phyloP scores from a whole-genome alignment of 2,797 vertebrate genomes.

The Ctenosaura bakeri region DNA sequence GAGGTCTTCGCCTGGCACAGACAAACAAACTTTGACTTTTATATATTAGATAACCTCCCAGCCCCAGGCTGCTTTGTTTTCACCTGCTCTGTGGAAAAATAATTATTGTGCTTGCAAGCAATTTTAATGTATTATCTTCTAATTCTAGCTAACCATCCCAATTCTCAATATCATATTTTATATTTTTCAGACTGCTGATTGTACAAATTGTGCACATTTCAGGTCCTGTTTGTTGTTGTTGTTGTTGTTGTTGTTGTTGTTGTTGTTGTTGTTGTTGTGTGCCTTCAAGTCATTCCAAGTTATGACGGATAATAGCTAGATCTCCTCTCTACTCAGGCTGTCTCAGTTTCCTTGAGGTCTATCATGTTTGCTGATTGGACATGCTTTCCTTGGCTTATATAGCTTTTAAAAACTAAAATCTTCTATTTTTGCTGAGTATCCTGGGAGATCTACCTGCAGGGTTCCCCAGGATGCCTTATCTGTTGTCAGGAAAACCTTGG shows the following conservation, averaged over 20 bases:
- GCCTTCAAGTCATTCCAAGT: too few species aligned
- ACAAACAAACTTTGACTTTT: too few species aligned
- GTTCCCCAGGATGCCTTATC: neutral
- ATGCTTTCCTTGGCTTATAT: neutral
- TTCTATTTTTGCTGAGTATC: neutral
- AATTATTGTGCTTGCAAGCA: neutral
- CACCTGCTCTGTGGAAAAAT: neutral
- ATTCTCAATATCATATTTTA: neutral
- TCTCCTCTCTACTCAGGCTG: neutral
- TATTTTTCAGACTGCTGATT: neutral
- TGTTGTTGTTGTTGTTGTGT: too few species aligned
- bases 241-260: too few species aligned
- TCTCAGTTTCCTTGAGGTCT: neutral
- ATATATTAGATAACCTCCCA: too few species aligned
- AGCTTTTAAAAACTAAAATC: neutral
- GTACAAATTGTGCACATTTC: neutral
- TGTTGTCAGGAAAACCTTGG: neutral
- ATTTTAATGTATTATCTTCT: neutral
- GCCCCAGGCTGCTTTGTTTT: neutral
- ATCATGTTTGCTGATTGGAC: neutral
- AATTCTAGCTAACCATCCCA: neutral
- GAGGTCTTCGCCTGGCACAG: too few species aligned
- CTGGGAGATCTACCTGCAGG: neutral
- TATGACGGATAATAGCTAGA: neutral
- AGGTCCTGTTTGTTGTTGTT: neutral